A percentile compares a stretch with the other conserved stretches of the same genome.
Conservation (phyloP, 2,113 vertebrate genomes). For the Cyprinodon variegatus region DNA sequence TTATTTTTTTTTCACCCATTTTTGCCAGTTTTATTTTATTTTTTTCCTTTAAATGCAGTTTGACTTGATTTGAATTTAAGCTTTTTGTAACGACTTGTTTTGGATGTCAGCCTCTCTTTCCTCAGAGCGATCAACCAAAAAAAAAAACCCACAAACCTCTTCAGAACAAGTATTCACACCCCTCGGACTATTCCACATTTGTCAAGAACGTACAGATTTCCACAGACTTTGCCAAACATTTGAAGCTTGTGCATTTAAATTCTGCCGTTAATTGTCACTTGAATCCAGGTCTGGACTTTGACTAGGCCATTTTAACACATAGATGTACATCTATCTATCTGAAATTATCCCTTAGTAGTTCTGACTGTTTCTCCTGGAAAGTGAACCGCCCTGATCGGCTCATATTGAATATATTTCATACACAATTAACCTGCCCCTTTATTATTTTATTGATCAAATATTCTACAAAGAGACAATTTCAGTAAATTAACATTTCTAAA, state of each 20-base stretch:
- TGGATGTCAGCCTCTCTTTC: background rate
- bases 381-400: too few species aligned
- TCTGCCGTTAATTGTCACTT: background rate
- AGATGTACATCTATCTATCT: background rate
- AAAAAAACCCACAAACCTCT: background rate
- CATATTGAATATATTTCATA: too few species aligned
- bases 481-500: too few species aligned
- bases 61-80: conserved; percentile 2
- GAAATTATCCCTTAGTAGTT: too few species aligned
- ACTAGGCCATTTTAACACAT: background rate
- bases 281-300: background rate
- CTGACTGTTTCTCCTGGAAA: too few species aligned
- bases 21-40: conserved; percentile 4
- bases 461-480: too few species aligned
- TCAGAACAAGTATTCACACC: background rate
- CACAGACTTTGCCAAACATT: background rate
- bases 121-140: background rate
- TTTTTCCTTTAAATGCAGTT: conserved; percentile 2
- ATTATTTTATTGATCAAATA: too few species aligned
- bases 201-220: background rate
- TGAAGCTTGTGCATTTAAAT: background rate
- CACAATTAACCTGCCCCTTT: too few species aligned
- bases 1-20: background rate
- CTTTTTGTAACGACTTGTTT: background rate
- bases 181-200: background rate